A percentile compares a stretch with the other conserved stretches of the same genome.
Evolutionary conservation across 2,888 invertebrate genomes (phyloP).

Genomic region (Leptopilina drosophilae): DNA sequence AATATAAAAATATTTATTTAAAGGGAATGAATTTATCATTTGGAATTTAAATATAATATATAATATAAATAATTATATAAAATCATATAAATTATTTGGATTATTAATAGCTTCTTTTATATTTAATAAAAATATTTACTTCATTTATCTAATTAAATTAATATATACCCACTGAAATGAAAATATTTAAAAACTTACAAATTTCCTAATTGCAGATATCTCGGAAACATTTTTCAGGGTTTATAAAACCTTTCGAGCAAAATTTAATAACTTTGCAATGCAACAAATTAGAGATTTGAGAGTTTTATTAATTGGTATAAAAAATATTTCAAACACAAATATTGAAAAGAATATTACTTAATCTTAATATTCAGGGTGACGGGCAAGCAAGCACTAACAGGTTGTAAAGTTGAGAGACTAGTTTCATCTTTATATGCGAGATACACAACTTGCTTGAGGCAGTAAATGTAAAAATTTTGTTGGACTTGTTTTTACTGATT

Average conservation of each 20-base stretch:
- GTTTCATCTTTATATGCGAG: constrained; percentile 63
- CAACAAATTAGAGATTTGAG: not conserved
- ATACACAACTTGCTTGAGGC: constrained; percentile 60
- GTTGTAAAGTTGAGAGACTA: constrained; percentile 63
- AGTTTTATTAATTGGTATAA: not conserved
- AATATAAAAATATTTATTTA: no score
- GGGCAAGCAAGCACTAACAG: constrained; percentile 68
- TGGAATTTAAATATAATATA: no score
- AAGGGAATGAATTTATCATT: no score
- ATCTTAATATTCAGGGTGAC: constrained; percentile 61
- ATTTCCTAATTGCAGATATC: constrained; percentile 20
- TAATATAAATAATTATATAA: no score
- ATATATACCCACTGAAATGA: no score
- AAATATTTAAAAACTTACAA: not conserved
- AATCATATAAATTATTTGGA: no score
- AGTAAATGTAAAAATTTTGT: constrained; percentile 57
- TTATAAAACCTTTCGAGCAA: not conserved
- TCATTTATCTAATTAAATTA: no score
- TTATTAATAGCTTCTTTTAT: no score
- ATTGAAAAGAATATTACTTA: constrained; percentile 38
- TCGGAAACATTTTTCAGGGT: not conserved
- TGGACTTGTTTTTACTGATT: constrained; percentile 56
- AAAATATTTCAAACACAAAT: not conserved
- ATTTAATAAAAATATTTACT: no score
- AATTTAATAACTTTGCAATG: not conserved